Conservation (phyloP, 1,140 invertebrate species). For the Archegozetes longisetosus region DNA sequence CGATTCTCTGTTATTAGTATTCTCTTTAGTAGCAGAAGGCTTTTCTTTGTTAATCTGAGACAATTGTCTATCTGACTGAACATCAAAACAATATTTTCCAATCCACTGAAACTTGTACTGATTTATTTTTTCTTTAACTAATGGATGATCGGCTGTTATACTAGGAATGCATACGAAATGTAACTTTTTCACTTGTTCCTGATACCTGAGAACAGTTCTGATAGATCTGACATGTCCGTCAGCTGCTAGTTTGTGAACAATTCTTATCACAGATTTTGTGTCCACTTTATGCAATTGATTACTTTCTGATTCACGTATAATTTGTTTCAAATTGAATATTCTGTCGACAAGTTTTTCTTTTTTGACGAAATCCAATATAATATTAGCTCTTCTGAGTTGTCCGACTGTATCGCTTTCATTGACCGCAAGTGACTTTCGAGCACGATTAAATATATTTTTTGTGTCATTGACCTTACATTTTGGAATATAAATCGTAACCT, state of each 20-base stretch:
- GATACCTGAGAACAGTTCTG: slow-evolving; percentile 35
- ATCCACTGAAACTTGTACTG: slow-evolving; percentile 44
- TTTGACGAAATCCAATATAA: slow-evolving; percentile 41
- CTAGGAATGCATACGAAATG: slow-evolving; percentile 41
- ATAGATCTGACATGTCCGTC: slow-evolving; percentile 43
- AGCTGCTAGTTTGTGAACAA: slow-evolving; percentile 37
- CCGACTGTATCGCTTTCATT: slow-evolving; percentile 29
- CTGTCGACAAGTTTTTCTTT: slow-evolving; percentile 40
- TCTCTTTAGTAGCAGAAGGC: neutral
- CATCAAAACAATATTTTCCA: slow-evolving; percentile 5
- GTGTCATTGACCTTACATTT: slow-evolving; percentile 23
- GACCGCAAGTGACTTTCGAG: slow-evolving; percentile 13
- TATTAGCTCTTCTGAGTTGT: slow-evolving; percentile 38
- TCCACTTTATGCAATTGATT: slow-evolving; percentile 40
- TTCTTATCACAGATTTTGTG: slow-evolving; percentile 40
- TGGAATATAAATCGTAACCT: slow-evolving; percentile 28
- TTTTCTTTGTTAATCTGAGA: slow-evolving; percentile 3
- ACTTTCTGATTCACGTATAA: slow-evolving; percentile 38
- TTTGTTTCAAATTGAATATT: slow-evolving; percentile 36
- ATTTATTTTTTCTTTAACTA: slow-evolving; percentile 41
- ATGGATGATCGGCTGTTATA: slow-evolving; percentile 34
- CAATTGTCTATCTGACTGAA: neutral
- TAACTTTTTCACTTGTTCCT: slow-evolving; percentile 32
- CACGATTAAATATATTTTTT: slow-evolving; percentile 1
- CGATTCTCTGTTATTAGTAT: too few species aligned